These are phyloP conservation scores for Cephus runcator DNA, from an alignment of 2,888 invertebrate genomes.

Conservation along the genomic window DNA sequence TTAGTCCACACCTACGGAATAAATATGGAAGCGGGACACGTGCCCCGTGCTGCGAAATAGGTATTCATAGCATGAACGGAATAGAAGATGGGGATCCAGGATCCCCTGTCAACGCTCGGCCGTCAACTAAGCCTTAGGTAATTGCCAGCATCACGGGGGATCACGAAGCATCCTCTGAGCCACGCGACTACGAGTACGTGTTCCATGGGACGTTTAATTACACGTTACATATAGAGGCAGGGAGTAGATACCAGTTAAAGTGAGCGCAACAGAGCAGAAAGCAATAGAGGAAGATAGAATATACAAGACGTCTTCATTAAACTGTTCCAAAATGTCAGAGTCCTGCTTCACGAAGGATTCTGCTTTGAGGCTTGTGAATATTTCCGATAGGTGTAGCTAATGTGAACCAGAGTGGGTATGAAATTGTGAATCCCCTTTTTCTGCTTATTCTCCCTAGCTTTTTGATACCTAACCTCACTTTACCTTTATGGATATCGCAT, in stretches of 20 bases:
- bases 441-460: not conserved
- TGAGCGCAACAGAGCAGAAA: not conserved
- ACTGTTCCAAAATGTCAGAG: not conserved
- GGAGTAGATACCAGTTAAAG: not conserved
- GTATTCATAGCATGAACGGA: constrained; percentile 44
- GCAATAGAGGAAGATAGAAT: not conserved
- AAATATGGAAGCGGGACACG: constrained; percentile 56
- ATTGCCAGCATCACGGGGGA: constrained; percentile 64
- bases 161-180: constrained; percentile 42
- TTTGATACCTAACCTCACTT: not conserved
- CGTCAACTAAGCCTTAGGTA: constrained; percentile 58
- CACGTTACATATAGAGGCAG: constrained; percentile 49
- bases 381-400: not conserved
- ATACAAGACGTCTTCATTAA: not conserved
- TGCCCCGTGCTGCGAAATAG: constrained; percentile 47
- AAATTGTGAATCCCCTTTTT: not conserved
- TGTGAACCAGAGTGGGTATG: not conserved
- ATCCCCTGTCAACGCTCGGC: constrained; percentile 46
- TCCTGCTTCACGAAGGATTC: not conserved
- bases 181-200: constrained; percentile 53
- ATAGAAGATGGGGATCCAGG: constrained; percentile 28
- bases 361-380: not conserved
- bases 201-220: constrained; percentile 60
- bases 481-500: not conserved
- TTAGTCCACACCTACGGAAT: constrained; percentile 22